Evolutionary conservation across 2,113 vertebrate genomes (phyloP), one percentile per base, ranked within the genome.

Genomic region (Scortum barcoo): DNA sequence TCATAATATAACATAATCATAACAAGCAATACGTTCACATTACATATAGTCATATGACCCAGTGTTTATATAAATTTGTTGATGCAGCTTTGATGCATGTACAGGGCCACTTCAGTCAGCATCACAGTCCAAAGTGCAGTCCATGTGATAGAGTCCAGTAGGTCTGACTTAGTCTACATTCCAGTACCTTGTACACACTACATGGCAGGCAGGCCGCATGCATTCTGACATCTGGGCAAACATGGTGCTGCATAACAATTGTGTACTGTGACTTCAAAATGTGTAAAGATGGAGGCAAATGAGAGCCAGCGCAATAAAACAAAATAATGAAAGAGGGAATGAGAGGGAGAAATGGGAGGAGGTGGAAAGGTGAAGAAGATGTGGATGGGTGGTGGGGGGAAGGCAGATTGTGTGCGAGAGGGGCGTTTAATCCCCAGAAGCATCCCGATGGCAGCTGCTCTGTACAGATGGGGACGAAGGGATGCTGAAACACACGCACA

Each of bases 391-490:
- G 76, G 68, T 46, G 67, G 77, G 82, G 57, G 61, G 71, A 12
- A 53, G 84, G 86, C 89, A 91, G 89, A 91, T 86, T 88, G 90
- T 87, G 65, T 85, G 53, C 76, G 89, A 91, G 89, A 87, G 87
- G 84, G 78, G 72, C 72, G 73, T 91, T 90, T 90, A 92, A 93
- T 93, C 88, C 93, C 92, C 92, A 86, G 84, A 86, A 91, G 91
- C 89, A 92, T 93, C 86, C 75, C 86, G 86, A 85, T 78, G 62
- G 85, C 92, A 92, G 91, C 88, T 91, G 90, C 84, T 91, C 81
- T 38, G 76, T 94, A 80, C 92, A 93, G 90, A 93, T 90, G 92
- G 87, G 90, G 86, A 89, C 46, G 74, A 67, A 85, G 68, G 53
- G 84, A 86, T 76, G 78, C 60, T 58, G 56, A 75, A 63, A 72